Base-by-base conservation (phyloP, 92 coral and sea anemone genomes). In the Paramuricea clavata region DNA sequence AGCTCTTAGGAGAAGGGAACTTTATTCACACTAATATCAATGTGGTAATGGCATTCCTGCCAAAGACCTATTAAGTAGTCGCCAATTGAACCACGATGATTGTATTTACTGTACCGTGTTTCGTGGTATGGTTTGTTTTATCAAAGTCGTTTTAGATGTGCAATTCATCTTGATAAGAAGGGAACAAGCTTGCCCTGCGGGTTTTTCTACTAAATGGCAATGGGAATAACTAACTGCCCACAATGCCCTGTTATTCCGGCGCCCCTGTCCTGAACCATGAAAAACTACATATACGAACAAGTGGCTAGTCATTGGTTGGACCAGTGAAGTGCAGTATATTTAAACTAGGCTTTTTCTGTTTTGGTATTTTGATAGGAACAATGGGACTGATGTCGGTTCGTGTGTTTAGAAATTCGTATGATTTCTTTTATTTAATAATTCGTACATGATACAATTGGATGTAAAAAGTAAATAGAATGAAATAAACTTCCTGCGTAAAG, bases 351-450 rank as follows among this genome's bases (percentile, higher is more conserved):
- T 19, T 74, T 36, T 74, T 27, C 35, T 74, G 78, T 74, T 76
- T 6, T 76, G 47, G 82, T 76, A 49, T 76, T 36, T 56, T 52
- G 67, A 42, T 49, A 76, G 12, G 60, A 30, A 32, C 67, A 19
- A 33, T 60, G 43, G 27, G 67, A 28, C 44, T 15, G 39, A 50
- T 21, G 44, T 49, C 9, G 23, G 23, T 30, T 76, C 1, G 8
- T 49, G 26, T 23, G 67, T 54, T 76, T 49, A 60, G 82, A 76
- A 76, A 76, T 76, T 74, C 81, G n/a, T 50, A 27, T 76, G 82
- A 76, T 76, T 76, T 76, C 82, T 76, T 49, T 54, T 76, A 76
- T 76, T 76, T 76, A 76, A 76, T 76, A 76, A 76, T 68, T 76
- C 82, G 47, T 76, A 49, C 82, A 76, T 76, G 82, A 76, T 49